A percentile compares a stretch with the other conserved stretches of the same genome.
phyloP scores from a whole-genome alignment of 2,888 invertebrate genomes.

The Doris montereyensis region DNA sequence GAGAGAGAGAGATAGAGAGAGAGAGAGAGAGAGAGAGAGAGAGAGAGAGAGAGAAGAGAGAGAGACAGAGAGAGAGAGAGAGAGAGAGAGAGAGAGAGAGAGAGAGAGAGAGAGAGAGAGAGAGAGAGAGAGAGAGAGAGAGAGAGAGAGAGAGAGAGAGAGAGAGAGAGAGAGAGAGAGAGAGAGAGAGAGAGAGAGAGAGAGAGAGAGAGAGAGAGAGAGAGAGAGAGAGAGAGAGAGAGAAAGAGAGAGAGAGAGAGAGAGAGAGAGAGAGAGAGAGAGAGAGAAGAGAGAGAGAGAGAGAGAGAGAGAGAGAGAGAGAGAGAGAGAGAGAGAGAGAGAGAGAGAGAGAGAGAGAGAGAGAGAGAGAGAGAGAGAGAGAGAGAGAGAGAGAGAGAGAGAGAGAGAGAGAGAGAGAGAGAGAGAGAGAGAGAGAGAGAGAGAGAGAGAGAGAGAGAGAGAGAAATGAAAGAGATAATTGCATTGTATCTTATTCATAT shows the following conservation, averaged over 20 bases:
- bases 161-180: background rate
- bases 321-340: constrained; percentile 1
- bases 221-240: background rate
- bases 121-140: background rate
- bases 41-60: constrained; percentile 24
- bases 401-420: background rate
- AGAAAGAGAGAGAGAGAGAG: constrained; percentile 1
- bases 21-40: constrained; percentile 7
- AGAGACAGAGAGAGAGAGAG: constrained; percentile 24
- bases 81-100: constrained; percentile 13
- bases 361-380: background rate
- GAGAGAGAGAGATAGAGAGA: too few species aligned
- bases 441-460: background rate
- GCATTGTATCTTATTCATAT: background rate
- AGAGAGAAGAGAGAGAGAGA: background rate
- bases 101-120: background rate
- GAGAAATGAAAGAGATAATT: too few species aligned
- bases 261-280: background rate
- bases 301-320: constrained; percentile 7
- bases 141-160: background rate
- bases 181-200: constrained; percentile 8
- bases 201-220: background rate
- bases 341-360: background rate
- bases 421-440: background rate
- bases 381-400: background rate